Conservation (phyloP, 2,113 vertebrate genomes). For the Coptodon bakossiorum region DNA sequence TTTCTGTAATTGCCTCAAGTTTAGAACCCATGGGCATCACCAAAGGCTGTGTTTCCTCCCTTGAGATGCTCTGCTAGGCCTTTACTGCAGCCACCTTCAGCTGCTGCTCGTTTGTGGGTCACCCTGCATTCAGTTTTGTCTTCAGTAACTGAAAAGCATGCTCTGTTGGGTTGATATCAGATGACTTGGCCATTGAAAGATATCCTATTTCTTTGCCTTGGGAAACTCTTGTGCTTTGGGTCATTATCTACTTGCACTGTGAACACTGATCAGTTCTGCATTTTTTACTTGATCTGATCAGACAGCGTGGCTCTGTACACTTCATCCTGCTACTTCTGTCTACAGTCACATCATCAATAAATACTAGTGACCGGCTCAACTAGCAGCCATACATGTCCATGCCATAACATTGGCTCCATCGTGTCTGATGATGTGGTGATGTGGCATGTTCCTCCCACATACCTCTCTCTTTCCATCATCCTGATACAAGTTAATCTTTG, state of each 20-base stretch:
- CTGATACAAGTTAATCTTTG: background rate
- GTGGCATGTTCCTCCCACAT: background rate
- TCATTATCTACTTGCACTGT: background rate
- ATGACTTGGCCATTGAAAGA: background rate
- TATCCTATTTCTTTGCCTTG: background rate
- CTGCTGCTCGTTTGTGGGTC: background rate
- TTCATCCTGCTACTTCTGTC: background rate
- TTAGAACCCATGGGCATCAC: background rate
- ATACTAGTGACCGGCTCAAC: background rate
- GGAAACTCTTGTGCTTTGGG: background rate
- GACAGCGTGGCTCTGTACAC: background rate
- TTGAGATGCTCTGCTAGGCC: background rate
- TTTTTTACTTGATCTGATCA: background rate
- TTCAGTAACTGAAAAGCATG: background rate
- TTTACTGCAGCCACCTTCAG: background rate
- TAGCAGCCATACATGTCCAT: background rate
- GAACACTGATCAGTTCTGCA: background rate
- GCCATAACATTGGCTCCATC: background rate
- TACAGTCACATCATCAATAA: background rate
- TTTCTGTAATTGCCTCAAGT: background rate
- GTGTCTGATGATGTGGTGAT: background rate
- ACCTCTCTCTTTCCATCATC: background rate
- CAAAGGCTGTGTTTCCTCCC: background rate
- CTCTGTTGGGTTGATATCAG: background rate
- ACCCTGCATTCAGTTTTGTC: background rate